Evolutionary conservation across 2,888 invertebrate species (phyloP), one percentile per base, ranked within the genome.

Genomic region (Coelinius sp.): DNA sequence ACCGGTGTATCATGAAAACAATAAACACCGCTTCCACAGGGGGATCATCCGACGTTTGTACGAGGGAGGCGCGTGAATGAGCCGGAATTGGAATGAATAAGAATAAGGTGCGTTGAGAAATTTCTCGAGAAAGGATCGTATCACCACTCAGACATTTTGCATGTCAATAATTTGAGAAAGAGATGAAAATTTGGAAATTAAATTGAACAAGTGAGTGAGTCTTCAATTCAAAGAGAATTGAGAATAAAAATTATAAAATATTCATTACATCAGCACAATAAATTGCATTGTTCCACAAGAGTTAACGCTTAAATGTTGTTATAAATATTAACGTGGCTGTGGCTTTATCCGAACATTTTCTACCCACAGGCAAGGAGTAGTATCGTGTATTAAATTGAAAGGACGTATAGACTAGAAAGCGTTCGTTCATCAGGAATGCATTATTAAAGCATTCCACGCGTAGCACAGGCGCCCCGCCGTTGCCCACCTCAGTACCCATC

Each of bases 361-460:
- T 17, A 31, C 17, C 59, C 59, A 31, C 59, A 31, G 7, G 17
- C 35, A 5, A 3, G 12, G 27, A 27, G 31, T 17, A 59, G 14
- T 35, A 59, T 59, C 59, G 59, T 35, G 59, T 6, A 59, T 49
- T 68, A 35, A 46, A 68, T 68, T 49, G 41, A 56, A 52, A 56
- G 31, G 56, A 41, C 31, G 22, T 44, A 31, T 41, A 41, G 46
- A 56, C 41, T 56, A 76, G 76, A 77, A 74, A 76, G 73, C 73
- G 44, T 46, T 76, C 77, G 68, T 70, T 75, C 78, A 75, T 72
- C 71, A 75, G 81, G 83, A 82, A 83, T 83, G 82, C 82, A 81
- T 83, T 83, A 83, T 83, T 83, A 83, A 83, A 82, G 83, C 82
- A 83, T 83, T 82, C 83, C 81, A 76, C 73, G 75, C 79, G 74